Base-by-base conservation (phyloP, 2,797 vertebrate genomes). In the Hoplostethus mediterraneus region DNA sequence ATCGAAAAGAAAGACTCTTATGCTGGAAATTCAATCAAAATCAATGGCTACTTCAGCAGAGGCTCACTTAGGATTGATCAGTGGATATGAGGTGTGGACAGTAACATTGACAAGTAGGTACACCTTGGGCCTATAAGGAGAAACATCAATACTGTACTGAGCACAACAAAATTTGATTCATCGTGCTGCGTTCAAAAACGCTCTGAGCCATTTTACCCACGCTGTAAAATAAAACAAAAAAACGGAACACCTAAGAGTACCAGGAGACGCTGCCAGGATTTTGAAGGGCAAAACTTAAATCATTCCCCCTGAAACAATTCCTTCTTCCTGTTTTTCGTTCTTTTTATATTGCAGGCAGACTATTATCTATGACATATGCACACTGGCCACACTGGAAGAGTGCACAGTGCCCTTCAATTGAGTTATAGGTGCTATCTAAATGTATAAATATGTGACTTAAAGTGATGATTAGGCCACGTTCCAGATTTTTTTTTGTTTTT, bases 1-100 rank as follows among this genome's bases (percentile, higher is more conserved):
- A 92, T 91, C 60, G 67, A 93, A 92, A 87, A 87, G 87, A 92
- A 90, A 21, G 86, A 89, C 69, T 85, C 82, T 79, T 65, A 48
- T 73, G 71, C 84, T 80, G 73, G 17, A 83, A 90, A 93, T 93
- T 89, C 79, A 91, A 92, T 92, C 89, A 83, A 79, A 89, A 81
- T 76, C 71, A 79, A 77, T 80, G 79, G 77, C 84, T 51, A 81
- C 86, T 90, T 90, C 80, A 83, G 90, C 88, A 80, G 51, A 79
- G 65, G 66, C 79, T 83, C 82, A 87, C 75, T 85, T 76, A 78
- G 64, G 80, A 94, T 90, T 88, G 92, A 94, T 92, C 89, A 30
- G 63, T 54, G 30, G 61, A 84, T 70, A 79, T 79, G 78, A 84
- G 81, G 67, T 66, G 65, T 63, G 82, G 81, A 85, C 78, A 63